Conservation (phyloP, 2,888 invertebrate species). For the Hypomecis punctinalis region DNA sequence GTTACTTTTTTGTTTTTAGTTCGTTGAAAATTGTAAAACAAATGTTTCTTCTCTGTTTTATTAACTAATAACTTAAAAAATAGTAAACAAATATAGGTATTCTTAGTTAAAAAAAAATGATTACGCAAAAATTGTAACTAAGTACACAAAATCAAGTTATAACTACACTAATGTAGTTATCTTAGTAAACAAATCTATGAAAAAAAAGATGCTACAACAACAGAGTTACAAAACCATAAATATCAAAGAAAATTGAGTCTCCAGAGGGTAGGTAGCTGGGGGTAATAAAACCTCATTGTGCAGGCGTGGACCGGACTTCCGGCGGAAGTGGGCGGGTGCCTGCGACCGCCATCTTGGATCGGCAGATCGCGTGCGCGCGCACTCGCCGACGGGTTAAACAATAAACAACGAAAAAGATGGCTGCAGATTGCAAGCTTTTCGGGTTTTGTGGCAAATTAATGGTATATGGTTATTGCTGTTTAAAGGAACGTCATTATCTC, state of each 20-base stretch:
- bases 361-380: constrained; percentile 60
- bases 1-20: no score
- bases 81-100: no score
- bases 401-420: constrained; percentile 52
- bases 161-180: no score
- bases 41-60: no score
- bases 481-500: neutral
- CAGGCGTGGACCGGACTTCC: constrained; percentile 66
- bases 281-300: constrained; percentile 22
- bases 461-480: neutral
- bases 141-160: no score
- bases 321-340: constrained; percentile 76
- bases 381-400: constrained; percentile 52
- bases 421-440: constrained; percentile 38
- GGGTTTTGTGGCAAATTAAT: constrained; percentile 40
- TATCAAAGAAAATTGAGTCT: constrained; percentile 16
- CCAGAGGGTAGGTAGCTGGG: constrained; percentile 18
- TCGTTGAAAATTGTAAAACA: no score
- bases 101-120: no score
- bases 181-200: no score
- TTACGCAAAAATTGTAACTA: no score
- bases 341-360: constrained; percentile 69
- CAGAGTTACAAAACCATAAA: constrained; percentile 15
- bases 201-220: constrained; percentile 9
- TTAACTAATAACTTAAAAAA: no score